These are phyloP conservation scores for Zootermopsis nevadensis DNA, from an alignment of 2,888 invertebrate genomes.

Conservation along the genomic window DNA sequence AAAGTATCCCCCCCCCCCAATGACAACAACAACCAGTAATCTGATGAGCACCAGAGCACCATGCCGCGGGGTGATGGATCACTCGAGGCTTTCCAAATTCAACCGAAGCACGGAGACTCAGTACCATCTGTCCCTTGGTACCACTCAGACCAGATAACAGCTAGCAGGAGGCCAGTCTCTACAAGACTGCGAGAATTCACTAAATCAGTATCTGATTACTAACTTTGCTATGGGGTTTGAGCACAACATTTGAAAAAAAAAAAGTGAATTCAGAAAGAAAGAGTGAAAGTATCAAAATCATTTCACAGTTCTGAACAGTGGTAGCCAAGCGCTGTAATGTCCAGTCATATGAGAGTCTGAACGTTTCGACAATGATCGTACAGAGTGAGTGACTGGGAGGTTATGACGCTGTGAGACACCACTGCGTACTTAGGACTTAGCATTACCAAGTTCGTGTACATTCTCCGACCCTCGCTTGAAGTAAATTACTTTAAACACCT, in stretches of 20 bases:
- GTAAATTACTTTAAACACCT: too few relatives aligned
- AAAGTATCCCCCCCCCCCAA: too few relatives aligned
- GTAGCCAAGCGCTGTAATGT: too few relatives aligned
- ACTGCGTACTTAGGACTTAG: too few relatives aligned
- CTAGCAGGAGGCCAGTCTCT: neutral
- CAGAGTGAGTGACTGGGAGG: too few relatives aligned
- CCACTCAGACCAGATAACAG: neutral
- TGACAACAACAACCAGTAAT: neutral
- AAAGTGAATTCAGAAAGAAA: neutral
- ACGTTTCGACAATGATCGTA: too few relatives aligned
- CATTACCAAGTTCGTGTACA: too few relatives aligned
- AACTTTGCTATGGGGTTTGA: too few relatives aligned
- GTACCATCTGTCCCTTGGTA: conserved; percentile 21
- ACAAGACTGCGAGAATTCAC: neutral
- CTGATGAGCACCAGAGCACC: neutral
- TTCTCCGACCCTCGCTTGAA: too few relatives aligned
- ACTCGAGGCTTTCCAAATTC: neutral
- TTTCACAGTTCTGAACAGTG: neutral
- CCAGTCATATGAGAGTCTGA: too few relatives aligned
- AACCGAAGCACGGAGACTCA: neutral
- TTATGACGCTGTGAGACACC: too few relatives aligned
- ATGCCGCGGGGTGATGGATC: conserved; percentile 15
- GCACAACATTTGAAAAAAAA: too few relatives aligned
- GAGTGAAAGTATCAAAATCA: neutral
- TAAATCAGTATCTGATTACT: neutral